Base-by-base conservation (phyloP, 2,888 invertebrate species). In the Meiosimyza platycephala region DNA sequence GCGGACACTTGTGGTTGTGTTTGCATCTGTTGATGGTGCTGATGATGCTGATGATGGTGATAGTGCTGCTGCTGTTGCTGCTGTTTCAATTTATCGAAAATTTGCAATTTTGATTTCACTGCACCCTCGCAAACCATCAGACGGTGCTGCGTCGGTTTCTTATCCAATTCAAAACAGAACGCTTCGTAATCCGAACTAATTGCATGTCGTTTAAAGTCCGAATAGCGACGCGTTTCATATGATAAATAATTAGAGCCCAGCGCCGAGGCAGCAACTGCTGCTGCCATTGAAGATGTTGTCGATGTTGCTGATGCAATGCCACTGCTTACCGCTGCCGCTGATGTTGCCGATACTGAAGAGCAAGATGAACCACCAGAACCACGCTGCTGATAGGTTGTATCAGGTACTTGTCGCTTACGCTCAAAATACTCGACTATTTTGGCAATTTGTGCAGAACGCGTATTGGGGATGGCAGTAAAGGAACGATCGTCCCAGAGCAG, bases 391-490 rank as follows among this genome's bases (percentile, higher is more conserved):
- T 47, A 63, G 18, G 54, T 63, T 16, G 50, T 64, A 75, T 86
- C 87, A 81, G 85, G 83, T 81, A 84, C 84, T 80, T 86, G 90
- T 66, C 92, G 92, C 84, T 94, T 93, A 64, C 93, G 89, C 87
- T 96, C 95, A 87, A 96, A 95, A 86, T 95, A 95, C 82, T 95
- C 95, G 47, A 96, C 95, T 79, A 95, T 95, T 83, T 92, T 92
- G 65, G 94, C 92, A 78, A 95, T 95, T 84, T 93, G 91, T 77
- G 92, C 90, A 77, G 91, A 90, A 79, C 92, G 86, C 79, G 90
- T 88, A 79, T 85, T 86, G 60, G 87, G 88, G 74, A 88, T 80
- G 48, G 89, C 89, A 69, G 89, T 89, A 40, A 91, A 89, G 59
- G 90, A 90, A 22, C 92, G 88, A 76, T 93, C 93, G 81, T 93